Conservation (phyloP, 2,113 vertebrate species). For the Cairina moschata region DNA sequence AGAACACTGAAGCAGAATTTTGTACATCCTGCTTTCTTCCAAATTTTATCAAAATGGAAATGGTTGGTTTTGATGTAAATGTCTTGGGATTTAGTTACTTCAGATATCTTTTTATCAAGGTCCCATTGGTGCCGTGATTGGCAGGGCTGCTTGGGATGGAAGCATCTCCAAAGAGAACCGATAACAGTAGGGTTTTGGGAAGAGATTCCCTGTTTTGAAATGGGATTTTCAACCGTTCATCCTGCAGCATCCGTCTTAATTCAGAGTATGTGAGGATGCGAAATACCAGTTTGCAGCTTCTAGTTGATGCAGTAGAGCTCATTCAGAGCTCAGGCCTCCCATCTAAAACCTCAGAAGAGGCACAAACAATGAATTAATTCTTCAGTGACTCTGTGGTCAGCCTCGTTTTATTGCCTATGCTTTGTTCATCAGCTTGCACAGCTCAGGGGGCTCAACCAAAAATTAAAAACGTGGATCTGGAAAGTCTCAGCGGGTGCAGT, state of each 20-base stretch:
- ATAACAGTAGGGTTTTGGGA: neutral
- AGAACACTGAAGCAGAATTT: neutral
- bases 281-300: neutral
- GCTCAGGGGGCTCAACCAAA: neutral
- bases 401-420: neutral
- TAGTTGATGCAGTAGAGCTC: neutral
- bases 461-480: neutral
- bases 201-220: neutral
- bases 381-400: neutral
- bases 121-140: neutral
- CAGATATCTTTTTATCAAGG: neutral
- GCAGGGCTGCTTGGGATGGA: neutral
- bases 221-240: neutral
- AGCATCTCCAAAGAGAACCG: neutral
- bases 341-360: neutral
- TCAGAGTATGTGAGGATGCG: neutral
- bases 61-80: neutral
- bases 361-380: neutral
- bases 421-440: neutral
- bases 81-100: neutral
- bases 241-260: neutral
- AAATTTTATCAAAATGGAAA: neutral
- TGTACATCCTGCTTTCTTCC: neutral
- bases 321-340: neutral
- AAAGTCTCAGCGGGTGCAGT: neutral